Evolutionary conservation across 2,888 invertebrate genomes (phyloP), one percentile per base, ranked within the genome.

Genomic region (Temnothorax rugatulus): DNA sequence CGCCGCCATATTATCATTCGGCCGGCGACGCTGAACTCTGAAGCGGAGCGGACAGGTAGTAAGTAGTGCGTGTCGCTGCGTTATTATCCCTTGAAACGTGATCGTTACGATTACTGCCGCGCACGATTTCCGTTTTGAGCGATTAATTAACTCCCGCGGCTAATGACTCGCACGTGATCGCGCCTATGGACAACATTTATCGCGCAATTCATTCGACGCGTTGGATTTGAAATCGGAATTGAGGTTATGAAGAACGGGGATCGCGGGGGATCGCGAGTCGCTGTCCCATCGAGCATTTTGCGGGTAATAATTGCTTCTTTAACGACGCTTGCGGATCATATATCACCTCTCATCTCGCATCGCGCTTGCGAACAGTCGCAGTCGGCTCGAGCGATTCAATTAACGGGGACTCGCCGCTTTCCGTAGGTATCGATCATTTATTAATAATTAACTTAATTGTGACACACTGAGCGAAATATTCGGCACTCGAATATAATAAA

Each of bases 71-170:
- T 38, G 41, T 64, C 63, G 3, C 11, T 38, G n/a, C 0, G 21
- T 64, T 63, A 63, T 63, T 38, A 38, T 63, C 63, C 38, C 21
- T 63, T 5, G 63, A 63, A 63, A 38, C n/a, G 21, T 7, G 38
- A 64, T 41, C 21, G 21, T 41, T 63, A 11, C 38, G n/a, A 63
- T n/a, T n/a, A n/a, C 11, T 1, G n/a, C n/a, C n/a, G 34, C n/a
- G 34, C 34, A 61, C 61, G 61, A 34, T 38, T 61, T 1, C 34
- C 29, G 9, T 38, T 63, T 63, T 38, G 11, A 63, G 11, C 63
- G 38, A n/a, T 63, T 63, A 38, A 63, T 38, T 38, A 38, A 63
- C 63, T 63, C 38, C n/a, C n/a, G 38, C 11, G 18, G 11, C 61
- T 63, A 63, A 63, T 63, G 38, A 63, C 38, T 63, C 11, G n/a